These are phyloP conservation scores for Ictalurus furcatus DNA, from an alignment of 2,113 vertebrate genomes.

Conservation along the genomic window DNA sequence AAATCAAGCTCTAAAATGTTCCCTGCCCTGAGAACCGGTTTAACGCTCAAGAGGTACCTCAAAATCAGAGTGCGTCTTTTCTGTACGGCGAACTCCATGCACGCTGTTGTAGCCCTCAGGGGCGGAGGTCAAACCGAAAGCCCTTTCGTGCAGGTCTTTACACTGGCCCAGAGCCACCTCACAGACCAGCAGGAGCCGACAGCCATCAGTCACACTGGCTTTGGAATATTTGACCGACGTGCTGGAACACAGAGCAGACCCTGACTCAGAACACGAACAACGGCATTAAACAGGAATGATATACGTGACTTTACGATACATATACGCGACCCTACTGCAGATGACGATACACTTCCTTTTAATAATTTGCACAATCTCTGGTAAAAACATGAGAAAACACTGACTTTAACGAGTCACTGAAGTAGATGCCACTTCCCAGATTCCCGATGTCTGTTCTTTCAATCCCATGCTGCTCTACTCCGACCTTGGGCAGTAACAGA, in stretches of 20 bases:
- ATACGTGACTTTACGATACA: neutral
- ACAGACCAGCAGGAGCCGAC: slow-evolving; percentile 77
- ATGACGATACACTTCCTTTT: neutral
- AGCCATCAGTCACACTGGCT: slow-evolving; percentile 71
- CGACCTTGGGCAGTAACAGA: slow-evolving; percentile 78
- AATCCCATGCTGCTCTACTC: slow-evolving; percentile 79
- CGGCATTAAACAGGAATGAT: neutral
- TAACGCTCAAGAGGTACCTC: slow-evolving; percentile 67
- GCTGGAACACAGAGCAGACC: slow-evolving; percentile 59
- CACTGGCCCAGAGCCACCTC: slow-evolving; percentile 81
- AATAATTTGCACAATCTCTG: neutral
- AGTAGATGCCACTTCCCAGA: slow-evolving; percentile 88
- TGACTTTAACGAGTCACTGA: slow-evolving; percentile 79
- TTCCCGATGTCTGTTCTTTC: slow-evolving; percentile 80
- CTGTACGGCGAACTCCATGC: slow-evolving; percentile 67
- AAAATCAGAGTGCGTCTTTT: slow-evolving; percentile 70
- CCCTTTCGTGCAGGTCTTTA: slow-evolving; percentile 62
- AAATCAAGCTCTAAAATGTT: slow-evolving; percentile 44
- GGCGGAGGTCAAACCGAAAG: slow-evolving; percentile 69
- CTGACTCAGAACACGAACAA: neutral
- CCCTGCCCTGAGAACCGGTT: slow-evolving; percentile 54
- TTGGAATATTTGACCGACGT: slow-evolving; percentile 79
- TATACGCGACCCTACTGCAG: neutral
- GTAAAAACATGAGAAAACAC: slow-evolving; percentile 29
- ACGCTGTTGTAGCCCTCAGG: slow-evolving; percentile 79